A percentile compares a stretch with the other conserved stretches of the same genome.
phyloP scores from a whole-genome alignment of 2,797 vertebrate genomes.

The Heterohyrax brucei region DNA sequence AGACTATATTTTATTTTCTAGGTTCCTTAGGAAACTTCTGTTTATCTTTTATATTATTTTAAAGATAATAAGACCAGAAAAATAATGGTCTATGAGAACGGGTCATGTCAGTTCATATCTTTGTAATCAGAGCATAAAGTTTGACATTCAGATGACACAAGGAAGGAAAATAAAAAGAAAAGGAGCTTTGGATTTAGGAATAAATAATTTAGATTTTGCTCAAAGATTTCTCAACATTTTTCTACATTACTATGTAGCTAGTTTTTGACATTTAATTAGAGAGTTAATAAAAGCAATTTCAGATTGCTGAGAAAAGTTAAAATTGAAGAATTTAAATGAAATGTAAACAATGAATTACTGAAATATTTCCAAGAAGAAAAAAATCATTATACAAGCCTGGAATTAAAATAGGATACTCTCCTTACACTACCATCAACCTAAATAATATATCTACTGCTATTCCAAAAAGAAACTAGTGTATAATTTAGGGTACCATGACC shows the following conservation, averaged over 20 bases:
- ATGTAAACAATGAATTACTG: constrained; percentile 73
- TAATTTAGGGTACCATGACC: constrained; percentile 64
- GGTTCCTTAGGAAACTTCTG: constrained; percentile 15
- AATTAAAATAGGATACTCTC: constrained; percentile 54
- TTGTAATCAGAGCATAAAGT: constrained; percentile 54
- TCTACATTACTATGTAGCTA: constrained; percentile 65
- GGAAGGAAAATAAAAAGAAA: constrained; percentile 68
- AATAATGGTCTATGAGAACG: constrained; percentile 37
- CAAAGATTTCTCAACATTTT: constrained; percentile 68
- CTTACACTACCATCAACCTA: constrained; percentile 70
- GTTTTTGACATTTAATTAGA: constrained; percentile 79
- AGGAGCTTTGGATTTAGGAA: constrained; percentile 76
- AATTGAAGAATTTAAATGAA: constrained; percentile 1
- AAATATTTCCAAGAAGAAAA: constrained; percentile 75
- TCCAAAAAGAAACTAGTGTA: constrained; percentile 62
- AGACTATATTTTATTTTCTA: background rate
- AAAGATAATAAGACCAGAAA: background rate
- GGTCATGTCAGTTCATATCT: background rate
- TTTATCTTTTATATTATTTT: constrained; percentile 52
- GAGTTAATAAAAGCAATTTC: constrained; percentile 65
- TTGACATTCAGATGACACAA: constrained; percentile 71
- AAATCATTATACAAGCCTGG: constrained; percentile 73
- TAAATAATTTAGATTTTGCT: constrained; percentile 73
- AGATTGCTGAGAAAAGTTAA: background rate
- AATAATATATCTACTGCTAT: constrained; percentile 74